Conservation (phyloP, 2,888 invertebrate genomes). For the Spicauda simplicius region DNA sequence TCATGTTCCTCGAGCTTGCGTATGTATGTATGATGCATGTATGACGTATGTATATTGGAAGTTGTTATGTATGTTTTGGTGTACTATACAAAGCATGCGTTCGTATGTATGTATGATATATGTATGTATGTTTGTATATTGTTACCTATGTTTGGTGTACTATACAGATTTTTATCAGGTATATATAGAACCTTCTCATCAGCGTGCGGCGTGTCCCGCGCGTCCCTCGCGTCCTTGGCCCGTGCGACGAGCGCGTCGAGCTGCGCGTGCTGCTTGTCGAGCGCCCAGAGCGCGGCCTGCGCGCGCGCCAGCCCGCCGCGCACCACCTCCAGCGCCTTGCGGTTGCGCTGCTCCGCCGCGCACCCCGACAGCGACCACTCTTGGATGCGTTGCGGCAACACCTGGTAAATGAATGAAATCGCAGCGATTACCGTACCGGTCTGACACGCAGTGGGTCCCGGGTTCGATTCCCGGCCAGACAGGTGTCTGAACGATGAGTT, state of each 20-base stretch:
- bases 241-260: constrained; percentile 92
- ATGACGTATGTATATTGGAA: no score
- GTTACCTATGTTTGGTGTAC: no score
- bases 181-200: constrained; percentile 79
- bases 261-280: constrained; percentile 91
- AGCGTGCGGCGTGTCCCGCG: not conserved
- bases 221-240: constrained; percentile 66
- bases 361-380: constrained; percentile 96
- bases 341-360: constrained; percentile 93
- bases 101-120: no score
- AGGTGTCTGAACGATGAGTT: no score
- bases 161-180: no score
- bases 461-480: no score
- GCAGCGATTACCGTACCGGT: not conserved
- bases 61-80: no score
- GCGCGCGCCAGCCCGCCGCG: constrained; percentile 92
- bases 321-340: constrained; percentile 88
- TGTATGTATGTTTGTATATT: no score
- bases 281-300: constrained; percentile 90
- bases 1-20: no score
- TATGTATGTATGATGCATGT: no score
- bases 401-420: no score
- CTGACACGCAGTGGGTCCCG: not conserved
- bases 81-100: no score
- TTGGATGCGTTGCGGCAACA: constrained; percentile 95